Percentiles rank a stretch among this genome's conserved stretches.
These are phyloP conservation scores for Albula glossodonta DNA, from an alignment of 2,113 vertebrate species.

Conservation along the genomic window DNA sequence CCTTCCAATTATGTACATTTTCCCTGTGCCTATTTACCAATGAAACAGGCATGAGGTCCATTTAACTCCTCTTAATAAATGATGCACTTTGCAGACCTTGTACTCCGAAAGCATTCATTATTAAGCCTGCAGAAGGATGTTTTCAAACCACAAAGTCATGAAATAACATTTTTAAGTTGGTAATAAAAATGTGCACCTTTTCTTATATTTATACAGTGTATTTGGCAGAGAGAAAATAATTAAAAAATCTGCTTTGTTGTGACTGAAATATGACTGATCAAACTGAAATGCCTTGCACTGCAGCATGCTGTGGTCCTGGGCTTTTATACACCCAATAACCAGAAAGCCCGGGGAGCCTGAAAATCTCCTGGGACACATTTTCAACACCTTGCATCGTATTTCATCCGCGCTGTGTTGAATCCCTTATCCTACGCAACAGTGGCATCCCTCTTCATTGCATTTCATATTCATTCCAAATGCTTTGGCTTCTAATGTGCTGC, in stretches of 20 bases:
- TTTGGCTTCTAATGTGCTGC: background rate
- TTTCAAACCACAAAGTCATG: background rate
- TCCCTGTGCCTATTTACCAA: too few relatives aligned
- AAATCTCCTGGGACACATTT: constrained; percentile 19
- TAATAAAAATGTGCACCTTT: background rate
- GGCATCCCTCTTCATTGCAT: background rate
- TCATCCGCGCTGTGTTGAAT: background rate
- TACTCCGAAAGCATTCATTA: background rate
- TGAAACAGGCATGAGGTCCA: too few relatives aligned
- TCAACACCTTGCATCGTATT: constrained; percentile 5
- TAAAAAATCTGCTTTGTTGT: constrained; percentile 1
- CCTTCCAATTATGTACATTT: too few relatives aligned
- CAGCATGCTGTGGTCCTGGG: background rate
- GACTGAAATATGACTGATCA: background rate
- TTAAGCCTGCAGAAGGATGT: background rate
- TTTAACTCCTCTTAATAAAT: too few relatives aligned
- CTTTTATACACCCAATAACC: constrained; percentile 15
- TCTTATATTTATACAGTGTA: background rate
- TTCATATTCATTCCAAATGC: background rate
- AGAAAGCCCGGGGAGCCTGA: background rate
- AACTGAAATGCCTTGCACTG: background rate
- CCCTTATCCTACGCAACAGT: background rate
- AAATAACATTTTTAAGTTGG: background rate
- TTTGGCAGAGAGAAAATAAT: background rate
- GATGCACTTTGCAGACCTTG: too few relatives aligned